Conservation (phyloP, 1,140 invertebrate genomes). For the Drosophila tsacasi region DNA sequence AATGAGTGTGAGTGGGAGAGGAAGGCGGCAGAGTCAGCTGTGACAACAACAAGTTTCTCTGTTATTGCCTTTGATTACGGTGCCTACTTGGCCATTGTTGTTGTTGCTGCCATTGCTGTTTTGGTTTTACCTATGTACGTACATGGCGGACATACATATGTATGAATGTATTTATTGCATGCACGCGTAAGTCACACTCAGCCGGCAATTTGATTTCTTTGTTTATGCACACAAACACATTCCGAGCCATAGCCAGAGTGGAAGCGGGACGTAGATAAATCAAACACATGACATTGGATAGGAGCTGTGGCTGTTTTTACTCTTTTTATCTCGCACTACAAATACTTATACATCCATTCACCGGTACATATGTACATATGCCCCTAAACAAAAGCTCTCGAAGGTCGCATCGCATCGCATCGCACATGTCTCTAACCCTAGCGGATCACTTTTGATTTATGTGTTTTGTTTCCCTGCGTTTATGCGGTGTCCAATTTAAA, state of each 20-base stretch:
- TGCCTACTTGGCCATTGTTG: conserved; percentile 50
- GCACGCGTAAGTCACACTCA: conserved; percentile 61
- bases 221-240: conserved; percentile 45
- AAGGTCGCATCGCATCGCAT: conserved; percentile 47
- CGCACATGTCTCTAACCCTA: conserved; percentile 47
- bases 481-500: background rate
- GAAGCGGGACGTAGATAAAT: conserved; percentile 5
- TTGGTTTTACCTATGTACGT: conserved; percentile 43
- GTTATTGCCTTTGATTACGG: conserved; percentile 64
- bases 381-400: conserved; percentile 56
- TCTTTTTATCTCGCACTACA: conserved; percentile 48
- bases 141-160: conserved; percentile 6
- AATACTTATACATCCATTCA: conserved; percentile 12
- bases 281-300: conserved; percentile 44
- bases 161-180: conserved; percentile 56
- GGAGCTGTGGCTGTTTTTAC: conserved; percentile 29
- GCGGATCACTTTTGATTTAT: conserved; percentile 50
- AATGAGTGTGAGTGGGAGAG: conserved; percentile 35
- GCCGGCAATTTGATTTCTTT: conserved; percentile 56
- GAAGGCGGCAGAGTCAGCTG: conserved; percentile 60
- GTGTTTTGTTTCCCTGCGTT: conserved; percentile 14
- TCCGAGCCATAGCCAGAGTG: conserved; percentile 2
- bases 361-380: conserved; percentile 4
- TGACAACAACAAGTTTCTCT: conserved; percentile 66
- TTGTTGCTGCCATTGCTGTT: conserved; percentile 11